These are phyloP conservation scores for Maconellicoccus hirsutus DNA, from an alignment of 1,140 invertebrate genomes.

Conservation along the genomic window DNA sequence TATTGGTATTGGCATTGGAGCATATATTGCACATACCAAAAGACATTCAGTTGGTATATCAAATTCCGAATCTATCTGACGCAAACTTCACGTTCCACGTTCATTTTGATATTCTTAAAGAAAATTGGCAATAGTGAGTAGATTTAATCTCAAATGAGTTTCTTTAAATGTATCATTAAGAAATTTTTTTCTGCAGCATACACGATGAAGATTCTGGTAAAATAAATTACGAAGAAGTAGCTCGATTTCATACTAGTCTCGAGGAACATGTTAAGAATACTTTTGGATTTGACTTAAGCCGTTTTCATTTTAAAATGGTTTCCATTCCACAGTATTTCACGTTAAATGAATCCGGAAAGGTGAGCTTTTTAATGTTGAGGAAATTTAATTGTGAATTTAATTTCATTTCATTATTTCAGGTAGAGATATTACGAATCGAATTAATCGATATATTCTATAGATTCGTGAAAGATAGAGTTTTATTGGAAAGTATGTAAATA, in stretches of 20 bases:
- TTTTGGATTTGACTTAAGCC: not conserved
- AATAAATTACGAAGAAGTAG: not conserved
- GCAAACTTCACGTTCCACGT: not conserved
- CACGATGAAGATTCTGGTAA: not conserved
- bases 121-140: not conserved
- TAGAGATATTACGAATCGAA: too few relatives aligned
- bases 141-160: not conserved
- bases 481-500: too few relatives aligned
- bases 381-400: not conserved
- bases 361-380: not conserved
- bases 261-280: slow-evolving; percentile 1
- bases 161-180: not conserved
- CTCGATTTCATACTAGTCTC: not conserved
- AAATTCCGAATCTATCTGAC: not conserved
- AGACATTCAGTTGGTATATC: not conserved
- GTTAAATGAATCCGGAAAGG: slow-evolving; percentile 1
- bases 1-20: not conserved
- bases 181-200: not conserved
- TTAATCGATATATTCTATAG: too few relatives aligned
- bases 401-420: not conserved
- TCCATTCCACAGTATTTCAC: not conserved
- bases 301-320: slow-evolving; percentile 8
- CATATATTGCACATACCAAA: not conserved
- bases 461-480: too few relatives aligned
- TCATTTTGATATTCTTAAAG: not conserved